Evolutionary conservation across 2,888 invertebrate species (phyloP).

Genomic region (Standfussiana lucernea): DNA sequence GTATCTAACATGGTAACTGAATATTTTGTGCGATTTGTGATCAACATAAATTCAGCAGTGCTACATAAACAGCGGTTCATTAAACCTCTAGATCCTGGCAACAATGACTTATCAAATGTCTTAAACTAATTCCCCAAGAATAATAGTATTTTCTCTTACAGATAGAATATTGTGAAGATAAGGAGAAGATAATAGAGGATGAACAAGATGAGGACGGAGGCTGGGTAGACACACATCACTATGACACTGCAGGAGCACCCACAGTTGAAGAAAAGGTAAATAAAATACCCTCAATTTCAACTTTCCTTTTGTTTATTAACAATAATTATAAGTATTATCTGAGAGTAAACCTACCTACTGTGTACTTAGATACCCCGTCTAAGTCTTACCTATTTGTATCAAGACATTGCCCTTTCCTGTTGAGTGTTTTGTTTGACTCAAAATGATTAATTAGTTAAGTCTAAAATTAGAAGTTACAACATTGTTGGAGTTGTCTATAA

Average conservation of each 20-base stretch:
- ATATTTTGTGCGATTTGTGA: neutral
- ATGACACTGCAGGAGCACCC: constrained; percentile 92
- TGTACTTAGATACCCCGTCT: no score
- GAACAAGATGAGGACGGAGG: constrained; percentile 96
- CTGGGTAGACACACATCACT: constrained; percentile 99
- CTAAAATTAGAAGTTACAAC: neutral
- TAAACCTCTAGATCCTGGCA: no score
- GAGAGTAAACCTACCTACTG: neutral
- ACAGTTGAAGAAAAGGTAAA: constrained; percentile 93
- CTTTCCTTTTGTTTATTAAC: neutral
- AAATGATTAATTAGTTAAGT: neutral
- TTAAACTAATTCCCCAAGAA: neutral
- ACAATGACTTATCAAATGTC: neutral
- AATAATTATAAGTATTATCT: neutral
- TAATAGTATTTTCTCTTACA: constrained; percentile 75
- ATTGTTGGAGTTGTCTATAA: neutral
- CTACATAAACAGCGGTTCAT: neutral
- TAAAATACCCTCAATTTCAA: neutral
- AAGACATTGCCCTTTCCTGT: neutral
- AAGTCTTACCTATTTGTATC: neutral
- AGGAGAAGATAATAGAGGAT: constrained; percentile 97
- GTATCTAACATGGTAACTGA: neutral
- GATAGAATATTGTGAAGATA: constrained; percentile 97
- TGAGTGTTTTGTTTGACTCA: neutral
- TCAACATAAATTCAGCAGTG: neutral